Base-by-base conservation (phyloP, 2,797 vertebrate species). In the Adrianichthys oophorus region DNA sequence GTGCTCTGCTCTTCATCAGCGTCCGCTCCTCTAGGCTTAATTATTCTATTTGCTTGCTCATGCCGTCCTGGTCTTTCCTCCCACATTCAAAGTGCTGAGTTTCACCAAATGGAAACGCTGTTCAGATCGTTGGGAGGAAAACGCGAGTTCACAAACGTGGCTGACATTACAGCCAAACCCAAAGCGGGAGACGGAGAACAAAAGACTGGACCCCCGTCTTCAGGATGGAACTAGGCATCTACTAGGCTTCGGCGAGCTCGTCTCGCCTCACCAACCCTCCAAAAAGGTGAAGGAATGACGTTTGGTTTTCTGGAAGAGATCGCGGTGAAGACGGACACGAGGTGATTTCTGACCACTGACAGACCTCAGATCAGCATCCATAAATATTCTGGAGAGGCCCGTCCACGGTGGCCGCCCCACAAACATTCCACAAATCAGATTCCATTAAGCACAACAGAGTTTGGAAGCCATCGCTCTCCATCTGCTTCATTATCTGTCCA, bases 261-360 rank as follows among this genome's bases (percentile, higher is more conserved):
- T 85, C 80, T 89, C 72, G 78, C 78, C 80, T 87, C 85, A 76
- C 82, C 51, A 72, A 71, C 66, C 72, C 65, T 83, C 82, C 84
- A 74, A 63, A 29, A 88, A 87, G 86, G 84, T 87, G 80, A 84
- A 85, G 71, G 74, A 82, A 76, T 67, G 82, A 88, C 85, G 78
- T 83, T 82, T 65, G 79, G 82, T 86, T 90, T 90, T 86, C 87
- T 86, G 87, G 89, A 88, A 87, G 76, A 68, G 77, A 69, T 78
- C 80, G 70, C 43, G 60, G 79, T 86, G 89, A 80, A 90, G 89
- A 83, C 84, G 79, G 87, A 89, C 86, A 83, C 19, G 76, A 85
- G 85, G 79, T 81, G 89, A 87, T 88, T 90, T 88, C 77, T 87
- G 83, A 87, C 87, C 85, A 75, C 85, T 66, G 76, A 84, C 80